Percentiles rank a stretch among this genome's conserved stretches.
Evolutionary conservation across 2,797 vertebrate species (phyloP).

Genomic region (Erithacus rubecula): DNA sequence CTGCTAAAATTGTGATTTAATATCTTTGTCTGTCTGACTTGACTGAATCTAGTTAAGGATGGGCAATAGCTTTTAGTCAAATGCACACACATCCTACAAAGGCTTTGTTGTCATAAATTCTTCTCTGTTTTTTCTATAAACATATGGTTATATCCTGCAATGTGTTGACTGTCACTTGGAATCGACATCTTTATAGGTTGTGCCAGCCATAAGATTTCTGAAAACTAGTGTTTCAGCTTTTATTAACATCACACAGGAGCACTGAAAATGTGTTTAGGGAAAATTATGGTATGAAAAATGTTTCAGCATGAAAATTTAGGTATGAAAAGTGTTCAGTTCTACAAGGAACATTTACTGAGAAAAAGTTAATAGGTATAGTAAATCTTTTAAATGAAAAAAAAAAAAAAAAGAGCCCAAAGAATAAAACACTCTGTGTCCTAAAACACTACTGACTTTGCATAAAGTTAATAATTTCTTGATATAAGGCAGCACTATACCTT

Average conservation of each 20-base stretch:
- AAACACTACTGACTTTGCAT: background rate
- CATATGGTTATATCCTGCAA: background rate
- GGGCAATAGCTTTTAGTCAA: background rate
- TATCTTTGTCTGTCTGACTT: background rate
- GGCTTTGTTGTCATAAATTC: background rate
- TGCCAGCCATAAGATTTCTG: slow-evolving; percentile 4
- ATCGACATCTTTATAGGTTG: slow-evolving; percentile 1
- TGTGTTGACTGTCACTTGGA: slow-evolving; percentile 23
- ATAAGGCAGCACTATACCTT: background rate
- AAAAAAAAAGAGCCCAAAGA: background rate
- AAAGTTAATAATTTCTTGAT: background rate
- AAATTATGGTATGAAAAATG: background rate
- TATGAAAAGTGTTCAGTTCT: background rate
- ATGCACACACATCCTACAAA: background rate
- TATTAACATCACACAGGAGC: slow-evolving; percentile 18
- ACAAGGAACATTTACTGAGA: background rate
- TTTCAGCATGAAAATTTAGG: background rate
- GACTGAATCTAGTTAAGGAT: background rate
- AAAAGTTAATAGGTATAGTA: background rate
- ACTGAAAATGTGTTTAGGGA: background rate
- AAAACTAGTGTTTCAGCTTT: slow-evolving; percentile 31
- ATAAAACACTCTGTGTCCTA: background rate
- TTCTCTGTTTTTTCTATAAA: background rate
- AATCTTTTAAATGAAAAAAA: background rate
- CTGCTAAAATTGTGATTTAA: background rate